Base-by-base conservation (phyloP, 1,140 invertebrate genomes). In the Fopius arisanus region DNA sequence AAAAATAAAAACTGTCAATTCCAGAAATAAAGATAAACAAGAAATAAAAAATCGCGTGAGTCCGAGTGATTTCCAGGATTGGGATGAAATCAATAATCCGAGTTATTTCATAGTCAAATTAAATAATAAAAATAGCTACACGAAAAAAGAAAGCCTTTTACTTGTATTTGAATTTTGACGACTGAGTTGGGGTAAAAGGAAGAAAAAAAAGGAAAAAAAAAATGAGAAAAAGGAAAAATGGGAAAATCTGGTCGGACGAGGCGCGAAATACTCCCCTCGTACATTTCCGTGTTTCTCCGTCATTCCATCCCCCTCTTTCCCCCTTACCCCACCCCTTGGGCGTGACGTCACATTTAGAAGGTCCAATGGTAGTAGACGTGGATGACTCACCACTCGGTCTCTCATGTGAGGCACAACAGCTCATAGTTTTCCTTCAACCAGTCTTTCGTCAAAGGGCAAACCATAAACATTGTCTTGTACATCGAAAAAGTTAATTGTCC, bases 261-360 rank as follows among this genome's bases (percentile, higher is more conserved):
- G 54, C 54, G 54, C 54, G 54, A 59, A 59, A 19, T 59, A 59
- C 10, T 3, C 33, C 9, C 19, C 23, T 59, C 54, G 54, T 59
- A 12, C 10, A 28, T 59, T 59, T 59, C 54, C 54, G 54, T 59
- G 23, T 59, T 59, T 59, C 19, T 59, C 54, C 54, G 54, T 23
- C 21, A 51, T 21, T 59, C 54, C 2, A 21, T 23, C 54, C 23
- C 54, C 19, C 14, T 23, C 3, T 23, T 23, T 23, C 23, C 54
- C 19, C 14, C 54, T 12, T 23, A 12, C 54, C 6, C 23, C 54
- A 5, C 19, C 43, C 19, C 43, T 51, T 14, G 9, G 21, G 9
- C 23, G 23, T 59, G 54, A 59, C 54, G 54, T 59, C 54, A 59
- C 54, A 59, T 59, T 59, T 59, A 59, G 54, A 59, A 59, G 21